A percentile compares a stretch with the other conserved stretches of the same genome.
phyloP scores from a whole-genome alignment of 2,888 invertebrate species.

The Ochropleura plecta region DNA sequence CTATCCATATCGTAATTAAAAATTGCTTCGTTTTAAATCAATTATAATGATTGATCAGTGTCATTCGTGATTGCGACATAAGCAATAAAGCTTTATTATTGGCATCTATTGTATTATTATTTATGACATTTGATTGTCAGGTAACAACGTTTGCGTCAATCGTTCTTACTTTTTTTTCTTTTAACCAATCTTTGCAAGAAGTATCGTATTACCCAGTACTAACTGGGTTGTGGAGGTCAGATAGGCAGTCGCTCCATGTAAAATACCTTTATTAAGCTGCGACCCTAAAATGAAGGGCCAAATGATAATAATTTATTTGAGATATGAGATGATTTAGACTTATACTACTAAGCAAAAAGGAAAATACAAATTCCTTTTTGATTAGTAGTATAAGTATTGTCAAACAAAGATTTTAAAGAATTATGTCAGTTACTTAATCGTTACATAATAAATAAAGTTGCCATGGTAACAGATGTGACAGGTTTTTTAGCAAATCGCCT shows the following conservation, averaged over 20 bases:
- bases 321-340: too few species aligned
- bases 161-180: conserved; percentile 15
- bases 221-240: neutral
- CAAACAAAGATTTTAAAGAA: neutral
- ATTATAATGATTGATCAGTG: conserved; percentile 51
- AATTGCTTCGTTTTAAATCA: conserved; percentile 42
- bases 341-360: too few species aligned
- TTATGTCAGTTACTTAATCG: too few species aligned
- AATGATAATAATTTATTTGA: too few species aligned
- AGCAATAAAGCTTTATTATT: conserved; percentile 46
- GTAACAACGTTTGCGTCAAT: conserved; percentile 31
- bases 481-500: conserved; percentile 1
- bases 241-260: neutral
- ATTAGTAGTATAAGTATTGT: neutral
- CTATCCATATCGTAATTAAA: conserved; percentile 49
- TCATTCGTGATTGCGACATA: conserved; percentile 53
- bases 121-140: conserved; percentile 56
- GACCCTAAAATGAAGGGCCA: neutral
- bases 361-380: too few species aligned
- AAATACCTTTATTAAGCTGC: neutral
- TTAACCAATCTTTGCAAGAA: neutral
- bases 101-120: conserved; percentile 59
- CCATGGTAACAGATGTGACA: conserved; percentile 2
- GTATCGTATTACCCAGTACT: neutral
- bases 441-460: neutral